Evolutionary conservation across 2,113 vertebrate species (phyloP), one percentile per base, ranked within the genome.

Genomic region (Onychostoma macrolepis): DNA sequence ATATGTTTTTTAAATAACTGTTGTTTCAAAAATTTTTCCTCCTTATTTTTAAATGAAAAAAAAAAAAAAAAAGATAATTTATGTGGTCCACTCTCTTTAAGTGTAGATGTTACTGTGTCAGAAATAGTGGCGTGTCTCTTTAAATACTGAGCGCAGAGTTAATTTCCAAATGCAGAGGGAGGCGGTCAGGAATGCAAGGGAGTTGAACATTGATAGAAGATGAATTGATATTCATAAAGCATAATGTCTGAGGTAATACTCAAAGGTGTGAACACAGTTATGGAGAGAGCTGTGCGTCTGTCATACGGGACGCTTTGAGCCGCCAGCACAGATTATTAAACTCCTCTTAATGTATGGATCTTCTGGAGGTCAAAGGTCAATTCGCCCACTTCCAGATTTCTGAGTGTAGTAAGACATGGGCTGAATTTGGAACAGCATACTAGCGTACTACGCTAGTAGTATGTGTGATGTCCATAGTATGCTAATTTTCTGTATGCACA

Each of bases 141-240:
- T 89, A 56, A 82, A 71, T 61, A 85, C 86, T 85, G 43, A 48
- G 38, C 38, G 79, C 72, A 79, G 67, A 61, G 85, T 86, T 91
- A 89, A 89, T 89, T 90, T 82, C 87, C 90, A 89, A 89, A 89
- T 61, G 56, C 84, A 76, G 33, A 67, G 58, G 80, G 80, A 80
- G 80, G 43, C 24, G 45, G 82, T 75, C 4, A 89, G 92, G 92
- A 94, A 94, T 94, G 93, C 86, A 91, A 88, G 89, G 92, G 92
- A 93, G 92, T 50, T 26, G 76, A 28, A 89, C 41, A 87, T 91
- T 91, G 89, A 92, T 92, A 88, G 90, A 93, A 90, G 88, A 89
- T 82, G 30, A 86, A 87, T 80, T 80, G 86, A 87, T 85, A 83
- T 87, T 83, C 88, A 86, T 87, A 86, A 87, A 87, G 38, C 72